Evolutionary conservation across 2,797 vertebrate genomes (phyloP), one percentile per base, ranked within the genome.

Genomic region (Hypotaenidia okinawae): DNA sequence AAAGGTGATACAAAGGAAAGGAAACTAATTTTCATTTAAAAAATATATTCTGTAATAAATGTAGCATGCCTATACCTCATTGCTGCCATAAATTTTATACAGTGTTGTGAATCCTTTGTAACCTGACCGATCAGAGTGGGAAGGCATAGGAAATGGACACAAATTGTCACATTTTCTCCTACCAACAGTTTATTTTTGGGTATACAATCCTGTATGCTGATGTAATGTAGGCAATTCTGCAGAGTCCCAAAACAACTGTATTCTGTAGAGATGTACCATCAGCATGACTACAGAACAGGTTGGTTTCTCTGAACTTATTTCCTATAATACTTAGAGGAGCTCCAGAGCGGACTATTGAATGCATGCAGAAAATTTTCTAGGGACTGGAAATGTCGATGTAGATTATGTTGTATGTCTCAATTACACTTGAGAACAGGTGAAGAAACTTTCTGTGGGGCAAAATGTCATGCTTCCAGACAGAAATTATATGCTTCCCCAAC

Each of bases 401-500:
- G 30, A 24, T 47, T 3, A 14, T 66, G 69, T 78, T n/a, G 1
- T 51, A 27, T 47, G 41, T 70, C 22, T 11, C 37, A 74, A 9
- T 10, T 57, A 23, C 30, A 52, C 6, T 10, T 8, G 9, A 35
- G 15, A 57, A 63, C 22, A 77, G 27, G 7, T 28, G 13, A 89
- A 77, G 30, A n/a, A 72, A 59, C 10, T 45, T 52, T 17, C 7
- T 66, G 28, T 33, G 30, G 4, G 3, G 6, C 16, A 58, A 52
- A 43, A 30, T 4, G 4, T 10, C 16, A 58, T 47, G 15, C 10
- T 49, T 61, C 33, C 54, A 66, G 8, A 49, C 14, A 35, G 25
- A 16, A 62, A 75, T 2, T 1, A 8, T 22, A 28, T 41, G 24
- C 10, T 68, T 62, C 15, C 5, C 2, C 18, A n/a, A 8, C 1